phyloP scores from a whole-genome alignment of 2,797 vertebrate genomes.

The Xenopus petersii region DNA sequence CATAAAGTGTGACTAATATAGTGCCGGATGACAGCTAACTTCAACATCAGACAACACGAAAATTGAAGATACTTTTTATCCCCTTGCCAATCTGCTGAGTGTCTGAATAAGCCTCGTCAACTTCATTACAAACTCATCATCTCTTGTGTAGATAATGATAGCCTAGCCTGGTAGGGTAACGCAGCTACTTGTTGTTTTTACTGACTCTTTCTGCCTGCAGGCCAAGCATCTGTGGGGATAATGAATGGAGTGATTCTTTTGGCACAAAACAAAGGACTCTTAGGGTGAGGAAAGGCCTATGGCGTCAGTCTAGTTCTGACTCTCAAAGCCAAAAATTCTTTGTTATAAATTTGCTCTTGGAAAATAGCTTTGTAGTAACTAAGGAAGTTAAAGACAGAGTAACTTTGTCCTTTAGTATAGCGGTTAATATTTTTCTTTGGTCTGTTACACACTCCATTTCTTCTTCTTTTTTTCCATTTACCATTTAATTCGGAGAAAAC shows the following conservation, averaged over 20 bases:
- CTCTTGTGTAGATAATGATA: conserved; percentile 84
- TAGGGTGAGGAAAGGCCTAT: conserved; percentile 73
- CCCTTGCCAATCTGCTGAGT: conserved; percentile 75
- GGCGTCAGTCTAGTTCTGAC: conserved; percentile 69
- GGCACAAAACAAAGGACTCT: conserved; percentile 81
- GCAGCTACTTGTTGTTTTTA: conserved; percentile 81
- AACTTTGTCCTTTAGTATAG: conserved; percentile 73
- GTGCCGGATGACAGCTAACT: conserved; percentile 78
- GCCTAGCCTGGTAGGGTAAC: conserved; percentile 73
- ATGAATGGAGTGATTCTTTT: conserved; percentile 84
- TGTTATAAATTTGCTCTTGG: conserved; percentile 76
- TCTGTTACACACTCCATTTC: conserved; percentile 17
- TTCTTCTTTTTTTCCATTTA: not conserved
- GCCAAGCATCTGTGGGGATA: conserved; percentile 81
- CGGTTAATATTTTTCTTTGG: conserved; percentile 62
- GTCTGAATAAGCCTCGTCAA: conserved; percentile 83
- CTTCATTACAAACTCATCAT: conserved; percentile 83
- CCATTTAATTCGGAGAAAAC: not conserved
- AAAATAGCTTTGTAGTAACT: conserved; percentile 76
- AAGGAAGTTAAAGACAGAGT: conserved; percentile 76
- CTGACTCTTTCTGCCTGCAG: conserved; percentile 79
- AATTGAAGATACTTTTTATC: conserved; percentile 85
- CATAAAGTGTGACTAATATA: conserved; percentile 82
- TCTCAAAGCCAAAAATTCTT: conserved; percentile 78
- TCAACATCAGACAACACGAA: conserved; percentile 79